phyloP scores from a whole-genome alignment of 2,797 vertebrate species.

The Poecile montanus region DNA sequence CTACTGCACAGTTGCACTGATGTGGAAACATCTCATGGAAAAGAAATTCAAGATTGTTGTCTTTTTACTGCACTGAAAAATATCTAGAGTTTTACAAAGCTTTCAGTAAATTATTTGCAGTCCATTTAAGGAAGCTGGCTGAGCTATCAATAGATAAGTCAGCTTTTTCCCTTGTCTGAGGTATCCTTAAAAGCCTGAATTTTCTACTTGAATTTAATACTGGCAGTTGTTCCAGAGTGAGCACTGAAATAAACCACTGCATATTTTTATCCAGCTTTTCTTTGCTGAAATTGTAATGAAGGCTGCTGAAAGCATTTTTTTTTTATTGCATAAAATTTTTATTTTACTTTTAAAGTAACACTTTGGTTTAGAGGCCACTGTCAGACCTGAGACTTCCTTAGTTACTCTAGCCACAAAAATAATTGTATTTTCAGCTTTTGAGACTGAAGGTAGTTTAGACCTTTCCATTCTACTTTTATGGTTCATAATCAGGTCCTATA shows the following conservation, averaged over 20 bases:
- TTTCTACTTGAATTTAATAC: constrained; percentile 49
- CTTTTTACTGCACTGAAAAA: constrained; percentile 53
- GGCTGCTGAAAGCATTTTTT: neutral
- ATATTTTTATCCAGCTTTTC: neutral
- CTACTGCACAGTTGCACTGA: neutral
- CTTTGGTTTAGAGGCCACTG: neutral
- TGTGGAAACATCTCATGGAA: constrained; percentile 31
- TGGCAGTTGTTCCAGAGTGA: constrained; percentile 8
- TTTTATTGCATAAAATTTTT: neutral
- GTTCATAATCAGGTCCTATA: neutral
- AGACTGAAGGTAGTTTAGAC: neutral
- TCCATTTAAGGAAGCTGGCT: constrained; percentile 30
- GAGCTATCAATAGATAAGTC: constrained; percentile 49
- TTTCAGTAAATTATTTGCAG: constrained; percentile 55
- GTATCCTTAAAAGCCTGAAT: constrained; percentile 29
- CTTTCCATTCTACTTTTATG: neutral
- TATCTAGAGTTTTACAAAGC: constrained; percentile 35
- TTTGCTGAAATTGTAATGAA: neutral
- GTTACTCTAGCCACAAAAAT: neutral
- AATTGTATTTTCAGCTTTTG: neutral
- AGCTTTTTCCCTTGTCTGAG: constrained; percentile 46
- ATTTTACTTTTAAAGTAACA: neutral
- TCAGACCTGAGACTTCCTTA: neutral
- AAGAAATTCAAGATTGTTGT: constrained; percentile 54
- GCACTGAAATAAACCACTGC: neutral